Conservation (phyloP, 2,888 invertebrate genomes). For the Philhelius pedissequus region DNA sequence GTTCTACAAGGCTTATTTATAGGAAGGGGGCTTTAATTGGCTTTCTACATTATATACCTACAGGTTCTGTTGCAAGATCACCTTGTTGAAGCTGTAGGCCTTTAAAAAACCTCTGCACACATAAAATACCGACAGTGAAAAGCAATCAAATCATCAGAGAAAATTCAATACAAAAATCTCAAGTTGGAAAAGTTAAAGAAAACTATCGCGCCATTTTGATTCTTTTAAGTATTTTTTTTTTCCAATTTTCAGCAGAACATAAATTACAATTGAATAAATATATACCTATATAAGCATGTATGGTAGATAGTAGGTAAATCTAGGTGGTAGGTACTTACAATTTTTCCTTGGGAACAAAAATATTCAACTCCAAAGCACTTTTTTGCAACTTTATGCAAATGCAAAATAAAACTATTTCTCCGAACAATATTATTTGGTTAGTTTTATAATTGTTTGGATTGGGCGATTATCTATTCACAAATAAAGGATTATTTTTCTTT, state of each 20-base stretch:
- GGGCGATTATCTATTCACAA: not conserved
- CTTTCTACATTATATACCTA: too few species aligned
- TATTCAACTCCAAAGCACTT: not conserved
- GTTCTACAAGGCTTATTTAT: too few species aligned
- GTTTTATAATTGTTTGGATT: not conserved
- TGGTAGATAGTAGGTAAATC: not conserved
- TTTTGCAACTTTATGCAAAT: not conserved
- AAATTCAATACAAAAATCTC: not conserved
- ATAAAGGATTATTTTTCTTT: not conserved
- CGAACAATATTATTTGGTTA: not conserved
- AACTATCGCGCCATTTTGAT: constrained; percentile 18
- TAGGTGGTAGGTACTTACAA: not conserved
- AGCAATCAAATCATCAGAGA: not conserved
- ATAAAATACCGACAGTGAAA: not conserved
- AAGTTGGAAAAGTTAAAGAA: not conserved
- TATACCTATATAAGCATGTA: not conserved
- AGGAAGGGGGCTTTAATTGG: too few species aligned
- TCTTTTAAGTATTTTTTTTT: not conserved
- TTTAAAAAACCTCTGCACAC: not conserved
- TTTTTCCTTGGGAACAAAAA: not conserved
- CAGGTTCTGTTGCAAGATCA: too few species aligned
- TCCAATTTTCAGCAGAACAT: not conserved
- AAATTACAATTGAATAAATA: not conserved
- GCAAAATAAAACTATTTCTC: not conserved
- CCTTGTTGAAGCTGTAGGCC: not conserved